phyloP scores from a whole-genome alignment of 2,113 vertebrate genomes.

The Euleptes europaea region DNA sequence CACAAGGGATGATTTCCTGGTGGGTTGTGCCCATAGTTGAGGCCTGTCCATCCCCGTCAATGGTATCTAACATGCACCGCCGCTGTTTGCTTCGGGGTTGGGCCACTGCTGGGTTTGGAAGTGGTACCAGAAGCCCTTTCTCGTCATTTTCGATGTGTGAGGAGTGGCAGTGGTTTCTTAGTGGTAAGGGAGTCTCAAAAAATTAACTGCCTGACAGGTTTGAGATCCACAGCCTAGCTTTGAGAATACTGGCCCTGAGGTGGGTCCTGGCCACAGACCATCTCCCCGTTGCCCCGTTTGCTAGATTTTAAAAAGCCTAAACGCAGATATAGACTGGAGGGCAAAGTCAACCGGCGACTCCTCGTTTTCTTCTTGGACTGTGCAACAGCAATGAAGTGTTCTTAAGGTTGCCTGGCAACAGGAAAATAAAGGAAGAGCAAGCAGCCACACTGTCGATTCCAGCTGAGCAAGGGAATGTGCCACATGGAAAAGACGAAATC shows the following conservation, averaged over 20 bases:
- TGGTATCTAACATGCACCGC: too few species aligned
- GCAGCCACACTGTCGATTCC: not conserved
- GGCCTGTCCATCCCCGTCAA: not conserved
- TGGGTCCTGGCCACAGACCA: too few species aligned
- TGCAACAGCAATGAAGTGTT: not conserved
- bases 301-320: not conserved
- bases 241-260: not conserved
- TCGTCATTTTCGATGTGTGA: too few species aligned
- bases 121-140: not conserved
- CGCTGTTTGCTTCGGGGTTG: not conserved
- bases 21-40: not conserved
- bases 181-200: not conserved
- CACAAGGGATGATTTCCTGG: not conserved
- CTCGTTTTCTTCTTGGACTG: not conserved
- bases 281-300: too few species aligned
- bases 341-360: not conserved
- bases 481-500: not conserved
- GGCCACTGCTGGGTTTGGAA: not conserved
- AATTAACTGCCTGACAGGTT: not conserved
- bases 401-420: slow-evolving; percentile 49
- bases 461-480: not conserved
- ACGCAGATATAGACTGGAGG: not conserved
- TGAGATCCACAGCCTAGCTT: not conserved
- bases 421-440: not conserved
- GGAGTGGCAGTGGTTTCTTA: not conserved